phyloP scores from a whole-genome alignment of 2,797 vertebrate species.

The Tachyglossus aculeatus region DNA sequence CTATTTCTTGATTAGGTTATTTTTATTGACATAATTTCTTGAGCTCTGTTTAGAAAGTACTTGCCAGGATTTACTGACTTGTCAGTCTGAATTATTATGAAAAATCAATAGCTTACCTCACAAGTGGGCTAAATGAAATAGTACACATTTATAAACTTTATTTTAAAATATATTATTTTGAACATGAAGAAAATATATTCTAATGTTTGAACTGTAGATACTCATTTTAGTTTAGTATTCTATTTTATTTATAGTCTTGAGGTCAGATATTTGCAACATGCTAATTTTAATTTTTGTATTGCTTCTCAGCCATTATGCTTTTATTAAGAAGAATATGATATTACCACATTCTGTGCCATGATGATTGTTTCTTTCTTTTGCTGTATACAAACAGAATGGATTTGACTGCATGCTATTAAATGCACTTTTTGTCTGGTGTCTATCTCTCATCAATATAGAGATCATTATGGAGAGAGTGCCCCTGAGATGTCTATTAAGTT shows the following conservation, averaged over 20 bases:
- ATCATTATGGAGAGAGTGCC: no score
- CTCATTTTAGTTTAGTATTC: background rate
- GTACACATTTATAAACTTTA: background rate
- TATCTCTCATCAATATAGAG: no score
- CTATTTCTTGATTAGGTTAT: slow-evolving; percentile 7
- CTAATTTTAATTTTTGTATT: no score
- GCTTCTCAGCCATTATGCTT: background rate
- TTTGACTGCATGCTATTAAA: no score
- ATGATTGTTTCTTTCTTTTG: no score
- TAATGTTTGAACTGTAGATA: slow-evolving; percentile 7
- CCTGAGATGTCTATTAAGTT: no score
- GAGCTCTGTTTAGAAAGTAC: slow-evolving; percentile 7
- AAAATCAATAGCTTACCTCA: slow-evolving; percentile 11
- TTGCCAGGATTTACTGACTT: slow-evolving; percentile 10
- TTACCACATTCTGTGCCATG: no score
- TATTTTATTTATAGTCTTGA: slow-evolving; percentile 11
- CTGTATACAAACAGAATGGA: no score
- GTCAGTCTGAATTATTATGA: background rate
- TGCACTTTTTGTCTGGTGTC: no score
- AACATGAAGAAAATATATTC: slow-evolving; percentile 18
- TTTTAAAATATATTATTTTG: background rate
- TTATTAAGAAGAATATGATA: no score
- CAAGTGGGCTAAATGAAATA: background rate
- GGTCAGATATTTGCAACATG: background rate
- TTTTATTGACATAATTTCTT: slow-evolving; percentile 31